A percentile compares a stretch with the other conserved stretches of the same genome.
Evolutionary conservation across 1,140 invertebrate species (phyloP).

Genomic region (Sipha flava): DNA sequence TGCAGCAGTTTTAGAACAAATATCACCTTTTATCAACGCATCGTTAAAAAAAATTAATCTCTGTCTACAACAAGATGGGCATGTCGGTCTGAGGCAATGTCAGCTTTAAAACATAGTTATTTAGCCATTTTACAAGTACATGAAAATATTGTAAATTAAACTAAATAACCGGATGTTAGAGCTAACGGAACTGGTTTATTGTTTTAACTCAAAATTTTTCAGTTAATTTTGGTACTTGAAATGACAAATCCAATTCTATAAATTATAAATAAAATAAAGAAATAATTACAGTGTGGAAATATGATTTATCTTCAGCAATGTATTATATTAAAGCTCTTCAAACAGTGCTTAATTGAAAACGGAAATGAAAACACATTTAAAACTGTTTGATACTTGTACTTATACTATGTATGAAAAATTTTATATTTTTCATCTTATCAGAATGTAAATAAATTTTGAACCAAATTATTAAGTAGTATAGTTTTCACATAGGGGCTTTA

Average conservation of each 20-base stretch:
- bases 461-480: no score
- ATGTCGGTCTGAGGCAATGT: no score
- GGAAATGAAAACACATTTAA: background rate
- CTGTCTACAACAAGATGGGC: no score
- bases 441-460: no score
- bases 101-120: no score
- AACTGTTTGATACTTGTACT: background rate
- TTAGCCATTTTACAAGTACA: conserved; percentile 9
- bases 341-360: background rate
- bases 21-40: no score
- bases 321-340: background rate
- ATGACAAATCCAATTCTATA: background rate
- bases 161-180: background rate
- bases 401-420: background rate
- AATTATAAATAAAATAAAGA: background rate
- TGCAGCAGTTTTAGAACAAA: no score
- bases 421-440: no score
- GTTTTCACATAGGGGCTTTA: no score
- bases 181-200: background rate
- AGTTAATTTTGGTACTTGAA: background rate
- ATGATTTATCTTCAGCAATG: background rate
- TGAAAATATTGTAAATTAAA: background rate
- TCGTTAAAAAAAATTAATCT: no score
- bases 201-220: background rate
- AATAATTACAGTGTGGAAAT: background rate